A percentile compares a stretch with the other conserved stretches of the same genome.
Conservation (phyloP, 2,113 vertebrate genomes). For the Felis catus region F.catus_Fca126_mat1.0 CM031428.1:34845001-34845500, state of each 20-base stretch:
- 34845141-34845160: neutral
- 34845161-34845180: neutral
- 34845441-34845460: neutral
- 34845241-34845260: neutral
- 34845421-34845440: neutral
- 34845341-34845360: conserved; percentile 25
- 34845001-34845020: neutral
- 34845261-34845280: neutral
- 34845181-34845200: conserved; percentile 11
- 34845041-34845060: neutral
- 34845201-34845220: neutral
- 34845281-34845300: conserved; percentile 7
- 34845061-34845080: neutral
- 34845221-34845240: conserved; percentile 26
- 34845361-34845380: neutral
- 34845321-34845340: conserved; percentile 2
- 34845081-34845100: neutral
- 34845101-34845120: neutral
- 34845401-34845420: neutral
- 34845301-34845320: conserved; percentile 7
- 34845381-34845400: neutral
- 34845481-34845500: neutral
- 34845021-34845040: neutral
- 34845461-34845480: neutral
- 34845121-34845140: neutral